Percentiles rank a stretch among this genome's conserved stretches.
Conservation (phyloP, 2,113 vertebrate species). For the Heterochromis multidens region DNA sequence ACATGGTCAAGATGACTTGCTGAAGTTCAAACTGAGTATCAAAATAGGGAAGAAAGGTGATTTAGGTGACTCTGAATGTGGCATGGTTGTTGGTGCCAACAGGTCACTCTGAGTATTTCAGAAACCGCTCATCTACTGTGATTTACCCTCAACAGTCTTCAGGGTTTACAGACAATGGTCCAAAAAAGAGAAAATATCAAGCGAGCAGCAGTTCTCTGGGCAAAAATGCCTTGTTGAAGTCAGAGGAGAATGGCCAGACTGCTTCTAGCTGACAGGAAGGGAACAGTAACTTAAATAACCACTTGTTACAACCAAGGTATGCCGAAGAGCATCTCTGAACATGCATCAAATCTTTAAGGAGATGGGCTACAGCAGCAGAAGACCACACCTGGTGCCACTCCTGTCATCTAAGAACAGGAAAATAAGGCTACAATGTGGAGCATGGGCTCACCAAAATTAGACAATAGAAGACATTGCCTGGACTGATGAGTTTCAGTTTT, state of each 20-base stretch:
- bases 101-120: background rate
- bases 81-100: too few relatives aligned
- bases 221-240: background rate
- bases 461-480: background rate
- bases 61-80: too few relatives aligned
- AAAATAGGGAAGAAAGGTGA: too few relatives aligned
- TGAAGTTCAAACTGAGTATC: too few relatives aligned
- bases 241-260: background rate
- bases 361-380: too few relatives aligned
- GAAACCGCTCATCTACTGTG: background rate
- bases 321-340: background rate
- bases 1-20: too few relatives aligned
- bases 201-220: background rate
- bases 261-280: background rate
- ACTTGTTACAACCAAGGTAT: background rate
- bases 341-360: background rate
- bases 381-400: background rate
- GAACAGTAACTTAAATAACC: background rate
- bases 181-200: background rate
- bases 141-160: background rate
- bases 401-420: background rate
- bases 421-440: background rate
- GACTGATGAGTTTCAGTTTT: background rate
- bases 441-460: background rate
- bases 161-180: background rate